These are phyloP conservation scores for Parazoanthus atlanticus DNA, from an alignment of 92 coral and sea anemone species.

Conservation along the genomic window DNA sequence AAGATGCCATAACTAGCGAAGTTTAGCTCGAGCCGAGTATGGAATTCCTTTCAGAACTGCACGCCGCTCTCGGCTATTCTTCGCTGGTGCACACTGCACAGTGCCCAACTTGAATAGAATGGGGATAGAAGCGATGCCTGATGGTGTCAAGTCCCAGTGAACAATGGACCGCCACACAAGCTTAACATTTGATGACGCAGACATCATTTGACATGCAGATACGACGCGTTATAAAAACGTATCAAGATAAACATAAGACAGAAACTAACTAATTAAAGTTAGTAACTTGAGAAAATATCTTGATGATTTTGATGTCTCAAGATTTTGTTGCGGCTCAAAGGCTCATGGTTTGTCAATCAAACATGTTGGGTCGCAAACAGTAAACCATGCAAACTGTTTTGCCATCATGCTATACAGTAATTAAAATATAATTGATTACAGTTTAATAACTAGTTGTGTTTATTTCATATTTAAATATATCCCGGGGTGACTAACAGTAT, in stretches of 20 bases:
- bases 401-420: no score
- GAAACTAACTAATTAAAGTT: background rate
- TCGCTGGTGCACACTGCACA: constrained; percentile 11
- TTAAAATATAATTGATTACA: no score
- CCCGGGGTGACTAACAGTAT: no score
- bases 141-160: background rate
- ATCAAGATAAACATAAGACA: background rate
- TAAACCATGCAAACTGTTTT: no score
- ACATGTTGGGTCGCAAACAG: no score
- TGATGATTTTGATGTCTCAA: constrained; percentile 1
- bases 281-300: constrained; percentile 21
- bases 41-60: constrained; percentile 10
- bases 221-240: background rate
- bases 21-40: constrained; percentile 23
- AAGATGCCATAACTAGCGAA: constrained; percentile 11
- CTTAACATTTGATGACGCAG: background rate
- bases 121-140: background rate
- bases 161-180: background rate
- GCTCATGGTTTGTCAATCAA: no score
- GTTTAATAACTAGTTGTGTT: no score
- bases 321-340: no score
- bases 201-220: background rate
- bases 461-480: no score
- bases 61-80: constrained; percentile 22
- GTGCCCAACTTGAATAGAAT: background rate